phyloP scores from a whole-genome alignment of 1,140 invertebrate genomes.

The Sarcophaga peregrina region DNA sequence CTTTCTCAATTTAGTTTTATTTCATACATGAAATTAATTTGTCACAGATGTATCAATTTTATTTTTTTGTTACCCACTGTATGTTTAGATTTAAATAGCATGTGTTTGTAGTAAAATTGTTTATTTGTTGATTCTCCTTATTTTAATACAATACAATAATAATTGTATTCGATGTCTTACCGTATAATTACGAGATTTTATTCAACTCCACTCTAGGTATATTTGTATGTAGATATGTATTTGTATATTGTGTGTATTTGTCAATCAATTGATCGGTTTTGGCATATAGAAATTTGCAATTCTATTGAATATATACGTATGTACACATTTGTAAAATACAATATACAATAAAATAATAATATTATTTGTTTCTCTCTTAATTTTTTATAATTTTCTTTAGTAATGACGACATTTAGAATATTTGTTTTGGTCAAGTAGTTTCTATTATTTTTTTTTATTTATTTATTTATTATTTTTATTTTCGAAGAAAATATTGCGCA shows the following conservation, averaged over 20 bases:
- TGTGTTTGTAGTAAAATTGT: neutral
- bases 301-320: neutral
- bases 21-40: no score
- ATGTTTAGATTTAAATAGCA: neutral
- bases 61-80: no score
- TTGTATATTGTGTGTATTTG: neutral
- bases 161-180: neutral
- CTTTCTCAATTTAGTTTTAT: no score
- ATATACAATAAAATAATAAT: neutral
- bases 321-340: neutral
- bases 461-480: neutral
- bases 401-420: no score
- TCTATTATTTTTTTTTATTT: no score
- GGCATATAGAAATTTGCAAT: neutral
- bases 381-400: neutral
- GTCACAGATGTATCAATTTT: no score
- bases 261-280: no score
- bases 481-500: conserved; percentile 5
- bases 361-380: neutral
- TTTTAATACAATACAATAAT: neutral
- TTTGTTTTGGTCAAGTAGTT: no score
- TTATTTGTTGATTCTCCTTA: neutral
- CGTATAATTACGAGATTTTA: neutral
- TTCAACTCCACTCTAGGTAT: neutral
- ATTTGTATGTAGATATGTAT: neutral